Evolutionary conservation across 92 coral and sea anemone genomes (phyloP).

Genomic region (Epizoanthus rinbou): DNA sequence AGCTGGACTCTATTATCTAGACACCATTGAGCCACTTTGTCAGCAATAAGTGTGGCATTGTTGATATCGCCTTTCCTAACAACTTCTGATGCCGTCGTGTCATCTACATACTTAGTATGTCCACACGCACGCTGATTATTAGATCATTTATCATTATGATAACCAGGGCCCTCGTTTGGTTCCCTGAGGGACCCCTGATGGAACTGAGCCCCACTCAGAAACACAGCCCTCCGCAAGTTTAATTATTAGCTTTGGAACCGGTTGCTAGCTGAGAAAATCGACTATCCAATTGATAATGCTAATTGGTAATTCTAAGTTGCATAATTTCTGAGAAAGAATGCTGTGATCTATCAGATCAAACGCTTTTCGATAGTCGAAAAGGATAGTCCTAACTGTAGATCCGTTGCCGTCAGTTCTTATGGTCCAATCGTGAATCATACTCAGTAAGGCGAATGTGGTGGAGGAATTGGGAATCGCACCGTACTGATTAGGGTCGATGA

Average conservation of each 20-base stretch:
- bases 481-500: background rate
- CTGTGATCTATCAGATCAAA: constrained; percentile 44
- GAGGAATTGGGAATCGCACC: background rate
- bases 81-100: too few relatives aligned
- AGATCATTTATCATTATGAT: too few relatives aligned
- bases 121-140: too few relatives aligned
- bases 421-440: constrained; percentile 42
- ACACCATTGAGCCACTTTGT: too few relatives aligned
- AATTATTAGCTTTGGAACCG: too few relatives aligned
- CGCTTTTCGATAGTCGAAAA: constrained; percentile 43
- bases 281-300: constrained; percentile 36
- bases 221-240: constrained; percentile 41
- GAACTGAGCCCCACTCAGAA: constrained; percentile 58
- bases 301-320: constrained; percentile 24
- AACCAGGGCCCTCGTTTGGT: too few relatives aligned
- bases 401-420: constrained; percentile 42
- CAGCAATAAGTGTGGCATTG: too few relatives aligned
- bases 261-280: background rate
- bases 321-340: constrained; percentile 31
- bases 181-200: constrained; percentile 32
- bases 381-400: constrained; percentile 26
- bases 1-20: too few relatives aligned
- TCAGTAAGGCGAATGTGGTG: constrained; percentile 38
- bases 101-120: too few relatives aligned
- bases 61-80: too few relatives aligned